Evolutionary conservation across 2,113 vertebrate species (phyloP).

Genomic region (Megaceryle torquata): DNA sequence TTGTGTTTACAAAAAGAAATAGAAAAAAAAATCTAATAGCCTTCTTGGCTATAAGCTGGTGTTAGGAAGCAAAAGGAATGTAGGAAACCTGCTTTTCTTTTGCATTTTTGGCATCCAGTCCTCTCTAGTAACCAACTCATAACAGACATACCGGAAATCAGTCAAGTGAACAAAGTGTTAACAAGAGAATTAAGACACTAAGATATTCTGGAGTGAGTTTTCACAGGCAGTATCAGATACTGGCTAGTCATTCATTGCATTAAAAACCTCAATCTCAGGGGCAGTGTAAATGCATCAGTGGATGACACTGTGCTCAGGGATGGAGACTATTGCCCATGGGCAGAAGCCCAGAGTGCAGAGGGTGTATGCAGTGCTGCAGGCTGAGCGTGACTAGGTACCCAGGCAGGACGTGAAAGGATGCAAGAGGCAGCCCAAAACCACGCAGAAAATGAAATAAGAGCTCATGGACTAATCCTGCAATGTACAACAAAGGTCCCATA

Average conservation of each 20-base stretch:
- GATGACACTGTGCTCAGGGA: not conserved
- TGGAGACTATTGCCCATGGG: not conserved
- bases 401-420: not conserved
- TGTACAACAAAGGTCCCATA: not conserved
- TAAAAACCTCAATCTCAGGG: not conserved
- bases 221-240: not conserved
- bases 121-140: not conserved
- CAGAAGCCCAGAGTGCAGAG: not conserved
- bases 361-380: not conserved
- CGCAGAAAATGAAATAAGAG: not conserved
- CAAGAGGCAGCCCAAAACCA: not conserved
- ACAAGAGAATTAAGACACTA: not conserved
- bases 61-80: not conserved
- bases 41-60: not conserved
- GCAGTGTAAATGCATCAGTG: not conserved
- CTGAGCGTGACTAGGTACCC: not conserved
- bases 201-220: not conserved
- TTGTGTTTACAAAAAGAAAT: not conserved
- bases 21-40: not conserved
- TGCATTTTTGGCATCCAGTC: not conserved
- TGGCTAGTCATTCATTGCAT: not conserved
- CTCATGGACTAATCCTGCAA: not conserved
- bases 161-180: not conserved
- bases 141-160: fast-evolving
- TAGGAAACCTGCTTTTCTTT: not conserved